Evolutionary conservation across 2,888 invertebrate species (phyloP).

Genomic region (Ommatoiulus sabulosus): DNA sequence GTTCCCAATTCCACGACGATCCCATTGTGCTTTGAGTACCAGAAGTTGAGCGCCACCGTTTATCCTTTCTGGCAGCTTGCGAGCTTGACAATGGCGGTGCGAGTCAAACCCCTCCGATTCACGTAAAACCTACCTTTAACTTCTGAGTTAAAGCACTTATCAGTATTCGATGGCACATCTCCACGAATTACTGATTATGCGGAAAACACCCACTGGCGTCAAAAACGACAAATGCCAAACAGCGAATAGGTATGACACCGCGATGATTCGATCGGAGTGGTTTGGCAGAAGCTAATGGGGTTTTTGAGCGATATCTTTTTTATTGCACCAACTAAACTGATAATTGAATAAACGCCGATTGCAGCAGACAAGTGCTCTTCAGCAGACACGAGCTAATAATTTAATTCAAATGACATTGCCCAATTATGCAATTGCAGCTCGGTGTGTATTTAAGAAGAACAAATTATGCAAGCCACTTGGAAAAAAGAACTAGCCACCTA

Average conservation of each 20-base stretch:
- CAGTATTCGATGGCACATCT: constrained; percentile 28
- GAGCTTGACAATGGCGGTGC: neutral
- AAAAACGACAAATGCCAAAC: constrained; percentile 19
- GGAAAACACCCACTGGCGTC: constrained; percentile 10
- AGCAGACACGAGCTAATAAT: neutral
- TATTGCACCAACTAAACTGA: neutral
- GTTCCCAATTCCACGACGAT: neutral
- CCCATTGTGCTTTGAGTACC: neutral
- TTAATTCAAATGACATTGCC: neutral
- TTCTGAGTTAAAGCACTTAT: constrained; percentile 5
- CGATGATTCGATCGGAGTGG: neutral
- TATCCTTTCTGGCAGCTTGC: neutral
- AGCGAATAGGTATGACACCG: neutral
- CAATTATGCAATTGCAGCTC: neutral
- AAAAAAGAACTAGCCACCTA: no score
- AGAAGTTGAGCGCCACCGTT: neutral
- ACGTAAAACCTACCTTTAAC: neutral
- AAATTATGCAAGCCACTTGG: no score
- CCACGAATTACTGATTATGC: constrained; percentile 28
- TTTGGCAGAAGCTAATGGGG: no score
- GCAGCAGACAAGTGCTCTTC: neutral
- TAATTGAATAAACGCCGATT: neutral
- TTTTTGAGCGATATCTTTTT: neutral
- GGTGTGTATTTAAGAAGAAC: no score
- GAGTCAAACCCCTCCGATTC: constrained; percentile 26